Evolutionary conservation across 2,888 invertebrate genomes (phyloP), one percentile per base, ranked within the genome.

Genomic region (Pyrrhosoma nymphula): DNA sequence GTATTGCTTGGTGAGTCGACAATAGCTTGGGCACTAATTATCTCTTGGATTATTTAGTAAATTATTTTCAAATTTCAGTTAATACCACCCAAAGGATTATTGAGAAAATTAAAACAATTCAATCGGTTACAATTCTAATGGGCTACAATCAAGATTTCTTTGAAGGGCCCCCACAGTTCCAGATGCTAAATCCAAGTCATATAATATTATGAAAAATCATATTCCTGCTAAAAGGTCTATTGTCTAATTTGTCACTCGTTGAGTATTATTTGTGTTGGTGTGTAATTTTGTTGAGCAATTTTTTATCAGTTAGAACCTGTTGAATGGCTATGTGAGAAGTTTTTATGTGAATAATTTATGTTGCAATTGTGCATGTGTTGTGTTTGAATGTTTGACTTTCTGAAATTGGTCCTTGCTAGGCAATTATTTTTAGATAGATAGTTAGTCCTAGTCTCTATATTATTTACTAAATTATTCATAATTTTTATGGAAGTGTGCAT

Each of bases 131-230:
- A 69, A 69, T 69, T 69, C 4, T 69, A 69, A 69, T n/a, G 69
- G 69, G 26, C 69, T n/a, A 12, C 26, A 69, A 69, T 69, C 69
- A 69, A 69, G n/a, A 69, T 69, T 69, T 69, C 69, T n/a, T 69
- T 69, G 69, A 69, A 69, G 69, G 69, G 60, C 60, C 69, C 60
- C 20, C n/a, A 69, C n/a, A 69, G 69, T 69, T 69, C n/a, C 69
- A n/a, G 69, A 69, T 69, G 69, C 69, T 69, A 60, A 60, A 23
- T 60, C 69, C n/a, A 26, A 69, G 69, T 69, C 69, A n/a, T 69
- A 69, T 69, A 69, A n/a, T 69, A 69, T 69, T n/a, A 69, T 69
- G 69, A 69, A 69, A 60, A n/a, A 69, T 69, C n/a, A 69, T 69
- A 69, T 69, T 69, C n/a, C 69, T 69, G 69, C 69, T 20, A 69